Percentiles rank a stretch among this genome's conserved stretches.
These are phyloP conservation scores for Penaeus monodon DNA, from an alignment of 2,888 invertebrate species.

Conservation along the genomic window DNA sequence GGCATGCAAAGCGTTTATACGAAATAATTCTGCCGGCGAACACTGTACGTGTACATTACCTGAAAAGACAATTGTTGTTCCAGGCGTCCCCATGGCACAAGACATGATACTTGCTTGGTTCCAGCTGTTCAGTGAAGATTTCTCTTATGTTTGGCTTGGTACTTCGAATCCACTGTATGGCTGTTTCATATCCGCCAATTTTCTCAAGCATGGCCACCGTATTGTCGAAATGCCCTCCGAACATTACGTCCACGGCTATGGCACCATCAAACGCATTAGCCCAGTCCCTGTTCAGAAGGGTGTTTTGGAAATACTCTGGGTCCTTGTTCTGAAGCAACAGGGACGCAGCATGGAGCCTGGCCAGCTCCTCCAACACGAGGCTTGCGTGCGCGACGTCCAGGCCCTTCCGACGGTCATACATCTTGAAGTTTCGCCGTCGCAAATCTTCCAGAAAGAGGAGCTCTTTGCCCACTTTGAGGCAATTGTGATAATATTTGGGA, in stretches of 20 bases:
- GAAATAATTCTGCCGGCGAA: too few species aligned
- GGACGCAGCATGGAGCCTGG: conserved; percentile 46
- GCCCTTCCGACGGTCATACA: conserved; percentile 27
- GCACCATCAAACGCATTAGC: neutral
- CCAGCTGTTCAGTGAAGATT: neutral
- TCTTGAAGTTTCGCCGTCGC: conserved; percentile 23
- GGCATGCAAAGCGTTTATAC: too few species aligned
- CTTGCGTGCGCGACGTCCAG: conserved; percentile 31
- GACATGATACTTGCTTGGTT: conserved; percentile 4
- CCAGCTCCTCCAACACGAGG: conserved; percentile 43
- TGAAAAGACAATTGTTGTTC: conserved; percentile 47
- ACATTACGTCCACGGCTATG: neutral
- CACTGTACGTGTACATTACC: neutral
- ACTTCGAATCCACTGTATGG: conserved; percentile 8
- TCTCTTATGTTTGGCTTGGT: neutral
- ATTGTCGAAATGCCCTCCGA: neutral
- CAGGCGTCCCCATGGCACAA: conserved; percentile 42
- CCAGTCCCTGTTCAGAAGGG: conserved; percentile 1
- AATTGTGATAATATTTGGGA: neutral
- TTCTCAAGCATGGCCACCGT: conserved; percentile 10
- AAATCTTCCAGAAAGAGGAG: conserved; percentile 31
- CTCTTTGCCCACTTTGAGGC: conserved; percentile 1
- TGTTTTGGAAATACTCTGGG: neutral
- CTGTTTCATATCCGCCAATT: conserved; percentile 34
- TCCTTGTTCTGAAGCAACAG: neutral